Percentiles rank a stretch among this genome's conserved stretches.
phyloP scores from a whole-genome alignment of 2,888 invertebrate species.

The Lydus trimaculatus region DNA sequence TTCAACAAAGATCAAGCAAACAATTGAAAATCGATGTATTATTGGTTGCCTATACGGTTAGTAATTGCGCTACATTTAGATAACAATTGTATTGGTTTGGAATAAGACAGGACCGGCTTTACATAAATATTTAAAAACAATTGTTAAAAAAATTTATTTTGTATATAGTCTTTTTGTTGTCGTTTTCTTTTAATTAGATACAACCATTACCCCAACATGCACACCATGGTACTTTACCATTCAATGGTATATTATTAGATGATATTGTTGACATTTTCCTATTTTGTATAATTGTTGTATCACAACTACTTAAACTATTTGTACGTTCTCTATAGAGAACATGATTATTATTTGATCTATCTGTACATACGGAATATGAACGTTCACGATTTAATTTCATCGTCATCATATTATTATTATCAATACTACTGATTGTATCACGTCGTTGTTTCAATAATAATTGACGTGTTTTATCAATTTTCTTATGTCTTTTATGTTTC shows the following conservation, averaged over 20 bases:
- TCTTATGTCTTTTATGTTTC: conserved; percentile 58
- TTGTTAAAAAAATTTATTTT: too few relatives aligned
- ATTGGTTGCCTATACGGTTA: background rate
- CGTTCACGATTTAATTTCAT: conserved; percentile 51
- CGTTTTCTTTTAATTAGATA: conserved; percentile 50
- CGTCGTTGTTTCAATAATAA: conserved; percentile 34
- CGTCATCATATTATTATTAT: too few relatives aligned
- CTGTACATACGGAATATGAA: conserved; percentile 59
- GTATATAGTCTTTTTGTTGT: background rate
- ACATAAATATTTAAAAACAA: background rate
- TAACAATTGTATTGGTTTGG: background rate
- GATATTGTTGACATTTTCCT: conserved; percentile 73
- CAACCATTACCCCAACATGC: conserved; percentile 88
- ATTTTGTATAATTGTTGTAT: conserved; percentile 65
- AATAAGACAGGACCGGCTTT: background rate
- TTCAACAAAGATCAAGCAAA: background rate
- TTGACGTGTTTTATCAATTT: conserved; percentile 42
- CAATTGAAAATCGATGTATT: background rate
- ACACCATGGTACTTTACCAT: conserved; percentile 81
- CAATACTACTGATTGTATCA: conserved; percentile 45
- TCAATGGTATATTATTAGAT: conserved; percentile 63
- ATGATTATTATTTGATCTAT: conserved; percentile 53
- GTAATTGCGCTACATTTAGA: background rate
- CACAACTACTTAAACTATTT: conserved; percentile 70
- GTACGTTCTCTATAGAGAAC: conserved; percentile 69